These are phyloP conservation scores for Drosophila takahashii DNA, from an alignment of 1,140 invertebrate species.

Conservation along the genomic window DNA sequence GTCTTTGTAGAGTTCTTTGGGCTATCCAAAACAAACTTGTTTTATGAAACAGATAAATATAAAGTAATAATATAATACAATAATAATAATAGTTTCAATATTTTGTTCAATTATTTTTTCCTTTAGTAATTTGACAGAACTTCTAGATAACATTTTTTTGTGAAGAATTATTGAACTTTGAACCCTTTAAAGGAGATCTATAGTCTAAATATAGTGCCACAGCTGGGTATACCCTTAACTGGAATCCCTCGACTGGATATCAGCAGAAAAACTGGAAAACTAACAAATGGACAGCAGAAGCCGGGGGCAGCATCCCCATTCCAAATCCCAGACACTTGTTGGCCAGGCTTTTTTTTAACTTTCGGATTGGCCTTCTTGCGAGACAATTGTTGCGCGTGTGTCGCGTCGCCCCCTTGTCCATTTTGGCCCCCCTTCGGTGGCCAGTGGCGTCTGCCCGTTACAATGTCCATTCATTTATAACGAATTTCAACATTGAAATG, in stretches of 20 bases:
- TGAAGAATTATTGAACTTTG: too few species aligned
- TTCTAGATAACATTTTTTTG: too few species aligned
- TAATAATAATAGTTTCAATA: too few species aligned
- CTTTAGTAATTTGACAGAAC: too few species aligned
- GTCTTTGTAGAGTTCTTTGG: too few species aligned
- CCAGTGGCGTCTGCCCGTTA: conserved; percentile 55
- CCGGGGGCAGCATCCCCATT: conserved; percentile 10
- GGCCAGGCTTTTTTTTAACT: conserved; percentile 15
- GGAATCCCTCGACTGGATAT: not conserved
- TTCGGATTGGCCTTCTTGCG: conserved; percentile 7
- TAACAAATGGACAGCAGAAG: conserved; percentile 22
- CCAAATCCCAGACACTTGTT: conserved; percentile 30
- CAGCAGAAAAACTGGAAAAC: conserved; percentile 33
- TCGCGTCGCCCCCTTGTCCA: not conserved
- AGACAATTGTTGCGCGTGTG: conserved; percentile 54
- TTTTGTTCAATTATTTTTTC: too few species aligned
- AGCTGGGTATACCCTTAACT: conserved; percentile 1
- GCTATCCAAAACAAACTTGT: too few species aligned
- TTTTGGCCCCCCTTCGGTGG: conserved; percentile 3
- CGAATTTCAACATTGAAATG: conserved; percentile 78
- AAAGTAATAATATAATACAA: too few species aligned
- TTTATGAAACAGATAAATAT: too few species aligned
- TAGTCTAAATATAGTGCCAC: too few species aligned
- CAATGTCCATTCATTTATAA: conserved; percentile 79
- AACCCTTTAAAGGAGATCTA: too few species aligned